Evolutionary conservation across 2,797 vertebrate species (phyloP).

Genomic region (Enteromius viviparus): DNA sequence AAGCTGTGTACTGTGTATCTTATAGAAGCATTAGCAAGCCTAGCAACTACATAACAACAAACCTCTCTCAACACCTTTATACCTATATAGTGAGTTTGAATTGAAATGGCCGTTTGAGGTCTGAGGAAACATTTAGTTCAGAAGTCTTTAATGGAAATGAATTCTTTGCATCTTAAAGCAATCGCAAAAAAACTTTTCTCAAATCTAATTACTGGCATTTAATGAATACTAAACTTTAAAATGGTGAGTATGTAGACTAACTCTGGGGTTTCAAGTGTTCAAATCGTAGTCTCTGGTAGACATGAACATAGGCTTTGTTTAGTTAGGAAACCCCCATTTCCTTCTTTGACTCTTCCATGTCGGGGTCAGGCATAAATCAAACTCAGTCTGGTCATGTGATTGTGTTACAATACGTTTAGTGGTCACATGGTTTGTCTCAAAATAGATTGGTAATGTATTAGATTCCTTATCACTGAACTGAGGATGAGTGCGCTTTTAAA

Average conservation of each 20-base stretch:
- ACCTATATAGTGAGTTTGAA: background rate
- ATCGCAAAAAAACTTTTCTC: background rate
- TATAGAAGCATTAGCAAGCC: background rate
- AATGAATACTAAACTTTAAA: background rate
- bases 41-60: constrained; percentile 1
- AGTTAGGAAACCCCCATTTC: constrained; percentile 8
- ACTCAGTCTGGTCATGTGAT: constrained; percentile 23
- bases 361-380: constrained; percentile 4
- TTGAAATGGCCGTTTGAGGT: background rate
- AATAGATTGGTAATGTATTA: constrained; percentile 10
- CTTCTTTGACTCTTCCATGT: constrained; percentile 2
- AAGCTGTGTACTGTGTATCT: background rate
- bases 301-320: constrained; percentile 41
- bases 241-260: background rate
- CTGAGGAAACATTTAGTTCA: background rate
- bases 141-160: background rate
- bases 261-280: background rate
- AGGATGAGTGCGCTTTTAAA: constrained; percentile 13
- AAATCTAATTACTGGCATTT: background rate
- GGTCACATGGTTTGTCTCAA: constrained; percentile 38
- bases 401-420: constrained; percentile 7
- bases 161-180: background rate
- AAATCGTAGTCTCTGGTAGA: constrained; percentile 3
- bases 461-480: constrained; percentile 5
- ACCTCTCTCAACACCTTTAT: background rate